Conservation (phyloP, 2,888 invertebrate species). For the Leptogaster cylindrica region DNA sequence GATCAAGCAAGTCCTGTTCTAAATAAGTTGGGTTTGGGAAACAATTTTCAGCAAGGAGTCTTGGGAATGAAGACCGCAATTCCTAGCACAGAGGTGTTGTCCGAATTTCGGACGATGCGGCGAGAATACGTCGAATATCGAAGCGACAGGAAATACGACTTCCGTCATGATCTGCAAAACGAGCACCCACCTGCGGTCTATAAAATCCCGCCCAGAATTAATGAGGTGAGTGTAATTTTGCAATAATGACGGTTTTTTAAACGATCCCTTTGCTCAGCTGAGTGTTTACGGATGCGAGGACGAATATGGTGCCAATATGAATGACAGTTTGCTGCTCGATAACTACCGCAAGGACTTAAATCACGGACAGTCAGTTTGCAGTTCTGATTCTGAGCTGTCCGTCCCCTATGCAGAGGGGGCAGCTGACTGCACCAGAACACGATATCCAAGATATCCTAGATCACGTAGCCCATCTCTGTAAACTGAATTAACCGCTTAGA, state of each 20-base stretch:
- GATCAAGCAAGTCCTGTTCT: too few species aligned
- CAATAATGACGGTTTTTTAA: too few species aligned
- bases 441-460: too few species aligned
- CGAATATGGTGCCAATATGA: constrained; percentile 43
- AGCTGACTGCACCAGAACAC: too few species aligned
- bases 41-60: too few species aligned
- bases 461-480: too few species aligned
- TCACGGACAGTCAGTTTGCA: constrained; percentile 67
- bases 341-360: constrained; percentile 70
- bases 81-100: constrained; percentile 42
- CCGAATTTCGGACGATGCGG: constrained; percentile 44
- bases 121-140: constrained; percentile 47
- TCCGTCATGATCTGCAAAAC: constrained; percentile 1
- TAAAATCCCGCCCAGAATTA: constrained; percentile 36
- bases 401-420: neutral
- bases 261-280: neutral
- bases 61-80: neutral
- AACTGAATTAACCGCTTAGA: too few species aligned
- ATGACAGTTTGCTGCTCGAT: neutral
- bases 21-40: too few species aligned
- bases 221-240: constrained; percentile 5
- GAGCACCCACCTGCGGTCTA: constrained; percentile 41
- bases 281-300: constrained; percentile 17
- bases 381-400: constrained; percentile 66
- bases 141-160: constrained; percentile 4